phyloP scores from a whole-genome alignment of 2,888 invertebrate species.

The Trisateles emortualis region DNA sequence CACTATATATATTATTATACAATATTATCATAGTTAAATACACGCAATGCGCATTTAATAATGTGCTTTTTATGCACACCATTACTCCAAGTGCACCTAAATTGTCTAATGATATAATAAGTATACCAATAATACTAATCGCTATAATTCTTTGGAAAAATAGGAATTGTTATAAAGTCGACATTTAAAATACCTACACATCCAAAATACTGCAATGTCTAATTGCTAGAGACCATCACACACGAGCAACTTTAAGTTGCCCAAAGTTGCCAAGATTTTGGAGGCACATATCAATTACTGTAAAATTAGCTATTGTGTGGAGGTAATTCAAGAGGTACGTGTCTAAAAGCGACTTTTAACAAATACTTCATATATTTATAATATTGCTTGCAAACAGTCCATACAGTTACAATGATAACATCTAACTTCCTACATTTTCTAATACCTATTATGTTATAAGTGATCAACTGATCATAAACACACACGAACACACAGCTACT shows the following conservation, averaged over 20 bases:
- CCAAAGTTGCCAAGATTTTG: background rate
- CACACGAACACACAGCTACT: conserved; percentile 7
- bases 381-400: conserved; percentile 33
- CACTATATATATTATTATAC: background rate
- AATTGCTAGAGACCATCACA: conserved; percentile 7
- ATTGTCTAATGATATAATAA: conserved; percentile 8
- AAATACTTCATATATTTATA: conserved; percentile 23
- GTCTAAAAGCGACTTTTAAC: conserved; percentile 25
- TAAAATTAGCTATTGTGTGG: background rate
- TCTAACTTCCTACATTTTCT: conserved; percentile 1
- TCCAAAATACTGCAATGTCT: conserved; percentile 9
- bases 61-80: background rate
- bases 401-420: conserved; percentile 18
- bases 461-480: background rate
- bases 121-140: conserved; percentile 29
- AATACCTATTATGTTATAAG: conserved; percentile 3
- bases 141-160: conserved; percentile 46
- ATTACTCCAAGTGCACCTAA: conserved; percentile 7
- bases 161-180: conserved; percentile 43
- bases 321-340: background rate
- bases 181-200: conserved; percentile 23
- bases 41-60: background rate
- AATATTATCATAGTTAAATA: background rate
- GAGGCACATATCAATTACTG: background rate
- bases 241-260: conserved; percentile 8